Evolutionary conservation across 1,140 invertebrate species (phyloP).

Genomic region (Zaprionus ornatus): DNA sequence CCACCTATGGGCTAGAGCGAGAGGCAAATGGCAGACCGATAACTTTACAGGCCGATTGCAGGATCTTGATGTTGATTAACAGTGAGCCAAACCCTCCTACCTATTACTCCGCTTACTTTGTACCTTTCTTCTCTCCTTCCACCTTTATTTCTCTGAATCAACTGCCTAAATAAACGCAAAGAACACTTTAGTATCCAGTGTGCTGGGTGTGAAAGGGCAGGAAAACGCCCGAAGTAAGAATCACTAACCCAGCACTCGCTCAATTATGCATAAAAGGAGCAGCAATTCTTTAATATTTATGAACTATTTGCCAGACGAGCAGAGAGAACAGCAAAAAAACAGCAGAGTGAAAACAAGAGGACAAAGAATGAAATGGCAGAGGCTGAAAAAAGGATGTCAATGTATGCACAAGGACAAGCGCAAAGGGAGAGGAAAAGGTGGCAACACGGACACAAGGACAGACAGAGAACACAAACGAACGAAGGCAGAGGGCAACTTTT

Average conservation of each 20-base stretch:
- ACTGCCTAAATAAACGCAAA: background rate
- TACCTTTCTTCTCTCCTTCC: background rate
- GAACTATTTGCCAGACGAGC: slow-evolving; percentile 61
- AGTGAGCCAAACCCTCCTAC: too few relatives aligned
- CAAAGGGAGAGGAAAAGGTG: background rate
- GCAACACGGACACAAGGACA: background rate
- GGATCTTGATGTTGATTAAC: too few relatives aligned
- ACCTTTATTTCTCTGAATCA: background rate
- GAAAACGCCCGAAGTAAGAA: slow-evolving; percentile 8
- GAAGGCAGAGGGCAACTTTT: slow-evolving; percentile 28
- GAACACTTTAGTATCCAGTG: background rate
- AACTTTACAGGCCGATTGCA: too few relatives aligned
- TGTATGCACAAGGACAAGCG: slow-evolving; percentile 35
- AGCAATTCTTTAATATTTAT: slow-evolving; percentile 67
- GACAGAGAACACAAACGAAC: background rate
- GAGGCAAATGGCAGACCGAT: too few relatives aligned
- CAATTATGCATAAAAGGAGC: slow-evolving; percentile 67
- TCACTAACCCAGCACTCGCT: slow-evolving; percentile 28
- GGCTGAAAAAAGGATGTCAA: slow-evolving; percentile 26
- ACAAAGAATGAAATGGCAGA: slow-evolving; percentile 25
- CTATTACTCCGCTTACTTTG: too few relatives aligned
- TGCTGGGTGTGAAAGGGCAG: background rate
- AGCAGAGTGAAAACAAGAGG: background rate
- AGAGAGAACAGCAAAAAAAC: background rate
- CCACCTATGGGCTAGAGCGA: too few relatives aligned